Evolutionary conservation across 1,140 invertebrate species (phyloP).

Genomic region (Dryas iulia): DNA sequence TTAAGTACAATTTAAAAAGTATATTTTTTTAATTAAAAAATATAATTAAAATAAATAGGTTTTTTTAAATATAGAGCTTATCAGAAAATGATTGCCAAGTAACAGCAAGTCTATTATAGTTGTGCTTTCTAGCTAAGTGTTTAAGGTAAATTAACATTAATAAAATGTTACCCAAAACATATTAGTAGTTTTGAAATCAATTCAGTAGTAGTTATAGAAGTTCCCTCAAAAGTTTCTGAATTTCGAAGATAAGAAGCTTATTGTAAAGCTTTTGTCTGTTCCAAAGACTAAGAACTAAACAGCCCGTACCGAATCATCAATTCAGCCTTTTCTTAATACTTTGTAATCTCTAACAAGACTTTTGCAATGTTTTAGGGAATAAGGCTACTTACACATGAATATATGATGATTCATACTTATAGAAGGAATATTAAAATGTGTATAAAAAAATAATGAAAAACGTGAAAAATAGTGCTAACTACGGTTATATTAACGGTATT

Average conservation of each 20-base stretch:
- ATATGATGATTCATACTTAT: no score
- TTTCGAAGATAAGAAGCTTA: constrained; percentile 4
- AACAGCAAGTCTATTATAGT: no score
- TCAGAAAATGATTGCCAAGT: no score
- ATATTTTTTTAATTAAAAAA: no score
- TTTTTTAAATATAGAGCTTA: no score
- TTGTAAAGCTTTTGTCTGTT: constrained; percentile 1
- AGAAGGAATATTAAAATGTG: no score
- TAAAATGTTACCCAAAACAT: background rate
- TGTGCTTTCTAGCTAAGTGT: no score
- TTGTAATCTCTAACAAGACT: constrained; percentile 6
- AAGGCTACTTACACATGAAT: background rate
- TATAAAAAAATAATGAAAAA: no score
- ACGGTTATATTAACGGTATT: no score
- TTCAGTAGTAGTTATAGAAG: background rate
- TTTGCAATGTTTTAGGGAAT: constrained; percentile 1
- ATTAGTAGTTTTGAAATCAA: background rate
- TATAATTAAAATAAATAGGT: no score
- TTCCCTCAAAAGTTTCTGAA: background rate
- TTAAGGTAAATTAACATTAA: background rate
- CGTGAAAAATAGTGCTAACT: no score
- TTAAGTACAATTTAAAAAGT: no score
- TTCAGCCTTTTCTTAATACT: constrained; percentile 8
- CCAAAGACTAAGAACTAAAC: background rate
- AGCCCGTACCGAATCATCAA: background rate